Conservation (phyloP, 2,113 vertebrate species). For the Axis porcinus region DNA sequence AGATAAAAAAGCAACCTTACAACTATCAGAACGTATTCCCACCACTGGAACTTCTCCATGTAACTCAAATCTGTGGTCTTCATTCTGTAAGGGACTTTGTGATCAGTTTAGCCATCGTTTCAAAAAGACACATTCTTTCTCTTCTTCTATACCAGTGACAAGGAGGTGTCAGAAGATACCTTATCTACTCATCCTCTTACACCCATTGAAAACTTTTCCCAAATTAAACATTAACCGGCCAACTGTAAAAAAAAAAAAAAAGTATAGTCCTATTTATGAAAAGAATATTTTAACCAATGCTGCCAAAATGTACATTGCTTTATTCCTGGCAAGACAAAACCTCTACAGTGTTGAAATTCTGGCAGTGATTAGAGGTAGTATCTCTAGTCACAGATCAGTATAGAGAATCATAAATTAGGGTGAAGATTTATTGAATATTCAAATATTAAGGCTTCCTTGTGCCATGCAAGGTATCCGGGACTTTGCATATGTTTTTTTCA, state of each 20-base stretch:
- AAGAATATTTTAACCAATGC: background rate
- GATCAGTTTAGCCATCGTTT: background rate
- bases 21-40: background rate
- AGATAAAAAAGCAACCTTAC: background rate
- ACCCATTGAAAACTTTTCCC: background rate
- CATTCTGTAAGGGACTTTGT: background rate
- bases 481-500: background rate
- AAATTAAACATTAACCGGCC: background rate
- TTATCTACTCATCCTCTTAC: background rate
- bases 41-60: background rate
- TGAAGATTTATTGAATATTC: background rate
- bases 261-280: background rate
- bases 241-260: background rate
- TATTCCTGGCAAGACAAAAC: background rate
- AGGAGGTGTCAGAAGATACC: background rate
- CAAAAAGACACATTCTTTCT: background rate
- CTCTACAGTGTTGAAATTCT: background rate
- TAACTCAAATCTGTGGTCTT: background rate
- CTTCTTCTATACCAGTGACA: background rate
- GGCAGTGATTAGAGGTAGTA: background rate
- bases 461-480: background rate
- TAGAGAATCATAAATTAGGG: background rate
- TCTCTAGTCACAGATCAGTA: background rate
- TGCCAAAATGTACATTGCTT: background rate
- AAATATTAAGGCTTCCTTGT: background rate